Evolutionary conservation across 2,113 vertebrate genomes (phyloP).

Genomic region (Cebus imitator): DNA sequence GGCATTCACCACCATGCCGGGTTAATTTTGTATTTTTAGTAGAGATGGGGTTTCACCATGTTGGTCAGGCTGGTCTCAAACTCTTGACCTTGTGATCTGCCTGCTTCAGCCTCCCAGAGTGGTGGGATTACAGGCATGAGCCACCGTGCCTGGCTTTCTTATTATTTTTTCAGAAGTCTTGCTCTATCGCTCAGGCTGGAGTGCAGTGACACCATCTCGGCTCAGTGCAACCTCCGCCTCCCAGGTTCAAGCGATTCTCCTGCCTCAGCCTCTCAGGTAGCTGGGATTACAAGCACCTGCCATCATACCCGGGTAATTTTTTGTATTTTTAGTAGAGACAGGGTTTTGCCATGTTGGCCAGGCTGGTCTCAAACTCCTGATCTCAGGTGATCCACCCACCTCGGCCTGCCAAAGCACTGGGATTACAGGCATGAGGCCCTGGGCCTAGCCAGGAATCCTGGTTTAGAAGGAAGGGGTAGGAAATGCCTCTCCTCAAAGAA

Average conservation of each 20-base stretch:
- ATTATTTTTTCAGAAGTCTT: background rate
- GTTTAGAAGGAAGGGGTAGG: background rate
- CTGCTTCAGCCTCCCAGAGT: too few species aligned
- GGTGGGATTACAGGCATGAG: too few species aligned
- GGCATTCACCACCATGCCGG: too few species aligned
- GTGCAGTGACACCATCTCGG: background rate
- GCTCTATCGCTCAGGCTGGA: background rate
- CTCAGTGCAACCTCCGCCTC: background rate
- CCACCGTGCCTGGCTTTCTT: too few species aligned
- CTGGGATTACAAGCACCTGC: background rate
- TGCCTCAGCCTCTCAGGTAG: background rate
- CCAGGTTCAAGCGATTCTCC: background rate
- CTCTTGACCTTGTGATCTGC: too few species aligned
- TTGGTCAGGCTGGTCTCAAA: too few species aligned
- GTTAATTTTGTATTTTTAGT: too few species aligned
- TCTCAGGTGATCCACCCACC: too few species aligned
- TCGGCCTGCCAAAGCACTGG: background rate
- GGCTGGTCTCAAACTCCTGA: background rate
- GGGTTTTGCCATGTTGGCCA: background rate
- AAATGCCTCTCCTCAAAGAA: background rate
- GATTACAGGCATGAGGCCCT: background rate
- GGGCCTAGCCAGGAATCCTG: background rate
- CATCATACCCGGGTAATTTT: background rate
- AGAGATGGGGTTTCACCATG: too few species aligned
- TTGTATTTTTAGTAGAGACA: background rate